These are phyloP conservation scores for Ginglymostoma cirratum DNA, from an alignment of 2,113 vertebrate genomes.

Conservation along the genomic window DNA sequence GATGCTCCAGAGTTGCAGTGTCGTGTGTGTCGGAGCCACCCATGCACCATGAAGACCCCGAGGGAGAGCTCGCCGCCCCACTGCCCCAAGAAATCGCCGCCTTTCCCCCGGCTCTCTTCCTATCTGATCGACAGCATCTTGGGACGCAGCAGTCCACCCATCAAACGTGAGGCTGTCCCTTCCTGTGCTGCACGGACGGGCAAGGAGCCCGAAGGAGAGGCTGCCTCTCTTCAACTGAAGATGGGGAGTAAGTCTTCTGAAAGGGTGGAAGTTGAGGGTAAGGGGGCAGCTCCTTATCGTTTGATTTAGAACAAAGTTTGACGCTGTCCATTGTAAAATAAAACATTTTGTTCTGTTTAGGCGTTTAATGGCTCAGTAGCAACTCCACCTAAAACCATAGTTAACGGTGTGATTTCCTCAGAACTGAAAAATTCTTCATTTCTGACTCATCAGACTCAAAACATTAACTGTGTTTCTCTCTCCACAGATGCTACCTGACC, in stretches of 20 bases:
- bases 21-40: background rate
- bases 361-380: background rate
- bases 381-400: background rate
- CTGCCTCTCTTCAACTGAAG: background rate
- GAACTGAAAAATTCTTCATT: no score
- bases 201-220: background rate
- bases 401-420: no score
- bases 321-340: background rate
- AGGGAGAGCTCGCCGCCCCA: constrained; percentile 28
- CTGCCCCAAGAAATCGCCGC: background rate
- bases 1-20: background rate
- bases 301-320: background rate
- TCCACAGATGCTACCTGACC: no score
- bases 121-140: constrained; percentile 55
- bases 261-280: background rate
- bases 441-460: no score
- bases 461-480: no score
- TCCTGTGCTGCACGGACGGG: background rate
- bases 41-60: constrained; percentile 47
- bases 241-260: background rate
- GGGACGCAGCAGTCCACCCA: constrained; percentile 35
- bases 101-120: constrained; percentile 48
- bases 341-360: background rate
- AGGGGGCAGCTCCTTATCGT: background rate
- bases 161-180: background rate